Percentiles rank a stretch among this genome's conserved stretches.
These are phyloP conservation scores for Odontamblyopus rebecca DNA, from an alignment of 2,797 vertebrate genomes.

Conservation along the genomic window DNA sequence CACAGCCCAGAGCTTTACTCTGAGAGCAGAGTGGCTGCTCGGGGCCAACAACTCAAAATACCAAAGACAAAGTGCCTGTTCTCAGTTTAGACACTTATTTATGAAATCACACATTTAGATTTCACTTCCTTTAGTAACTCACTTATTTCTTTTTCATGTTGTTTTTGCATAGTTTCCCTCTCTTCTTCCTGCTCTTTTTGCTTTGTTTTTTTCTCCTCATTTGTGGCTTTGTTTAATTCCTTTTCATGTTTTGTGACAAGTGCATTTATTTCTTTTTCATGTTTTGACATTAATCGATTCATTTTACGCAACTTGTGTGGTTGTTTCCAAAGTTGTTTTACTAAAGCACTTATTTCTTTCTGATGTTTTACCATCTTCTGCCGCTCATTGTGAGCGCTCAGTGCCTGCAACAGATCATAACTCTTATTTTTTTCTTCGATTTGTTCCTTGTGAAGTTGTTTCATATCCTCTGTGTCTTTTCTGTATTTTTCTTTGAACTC, in stretches of 20 bases:
- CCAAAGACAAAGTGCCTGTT: too few relatives aligned
- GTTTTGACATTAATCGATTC: neutral
- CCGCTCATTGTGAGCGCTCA: too few relatives aligned
- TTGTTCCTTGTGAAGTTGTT: neutral
- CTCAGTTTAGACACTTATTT: neutral
- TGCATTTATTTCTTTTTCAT: neutral
- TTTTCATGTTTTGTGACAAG: neutral
- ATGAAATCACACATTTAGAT: neutral
- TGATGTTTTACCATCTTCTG: too few relatives aligned
- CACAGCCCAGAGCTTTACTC: too few relatives aligned
- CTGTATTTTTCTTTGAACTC: neutral
- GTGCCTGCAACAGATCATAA: too few relatives aligned
- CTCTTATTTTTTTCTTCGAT: too few relatives aligned
- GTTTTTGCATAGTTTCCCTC: neutral
- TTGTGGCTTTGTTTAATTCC: neutral
- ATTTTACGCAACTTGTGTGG: neutral
- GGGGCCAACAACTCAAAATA: too few relatives aligned
- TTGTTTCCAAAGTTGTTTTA: neutral
- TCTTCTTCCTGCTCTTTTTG: neutral
- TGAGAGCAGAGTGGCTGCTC: too few relatives aligned
- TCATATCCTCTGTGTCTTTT: neutral
- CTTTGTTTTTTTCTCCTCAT: neutral
- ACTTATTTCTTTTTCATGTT: neutral
- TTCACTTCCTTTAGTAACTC: neutral
- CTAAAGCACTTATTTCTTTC: neutral